Percentiles rank a stretch among this genome's conserved stretches.
These are phyloP conservation scores for Todus mexicanus DNA, from an alignment of 2,797 vertebrate genomes.

Conservation along the genomic window DNA sequence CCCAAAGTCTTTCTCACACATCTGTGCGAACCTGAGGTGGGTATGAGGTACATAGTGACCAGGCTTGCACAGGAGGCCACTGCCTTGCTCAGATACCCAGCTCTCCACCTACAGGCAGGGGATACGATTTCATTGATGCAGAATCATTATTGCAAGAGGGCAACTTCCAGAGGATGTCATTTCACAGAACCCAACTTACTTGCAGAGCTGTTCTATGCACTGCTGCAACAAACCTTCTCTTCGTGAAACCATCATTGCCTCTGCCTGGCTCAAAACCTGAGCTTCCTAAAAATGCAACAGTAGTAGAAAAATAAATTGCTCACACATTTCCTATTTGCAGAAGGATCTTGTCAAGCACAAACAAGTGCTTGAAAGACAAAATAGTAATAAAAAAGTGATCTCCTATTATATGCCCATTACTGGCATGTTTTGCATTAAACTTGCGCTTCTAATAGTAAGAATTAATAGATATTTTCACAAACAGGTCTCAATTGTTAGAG, in stretches of 20 bases:
- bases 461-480: conserved; percentile 31
- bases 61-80: background rate
- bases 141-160: background rate
- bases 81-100: background rate
- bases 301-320: background rate
- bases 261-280: background rate
- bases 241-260: background rate
- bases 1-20: background rate
- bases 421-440: background rate
- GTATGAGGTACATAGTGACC: background rate
- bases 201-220: background rate
- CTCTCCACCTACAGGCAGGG: background rate
- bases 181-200: background rate
- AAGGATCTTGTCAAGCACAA: background rate
- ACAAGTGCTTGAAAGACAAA: background rate
- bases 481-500: background rate
- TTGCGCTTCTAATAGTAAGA: background rate
- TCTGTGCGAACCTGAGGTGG: background rate
- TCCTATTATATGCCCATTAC: background rate
- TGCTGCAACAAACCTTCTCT: background rate
- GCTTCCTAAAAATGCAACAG: background rate
- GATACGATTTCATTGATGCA: fast-evolving
- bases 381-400: background rate
- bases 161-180: background rate
- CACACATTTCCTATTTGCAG: background rate